Base-by-base conservation (phyloP, 1,140 invertebrate genomes). In the Araneus ventricosus region DNA sequence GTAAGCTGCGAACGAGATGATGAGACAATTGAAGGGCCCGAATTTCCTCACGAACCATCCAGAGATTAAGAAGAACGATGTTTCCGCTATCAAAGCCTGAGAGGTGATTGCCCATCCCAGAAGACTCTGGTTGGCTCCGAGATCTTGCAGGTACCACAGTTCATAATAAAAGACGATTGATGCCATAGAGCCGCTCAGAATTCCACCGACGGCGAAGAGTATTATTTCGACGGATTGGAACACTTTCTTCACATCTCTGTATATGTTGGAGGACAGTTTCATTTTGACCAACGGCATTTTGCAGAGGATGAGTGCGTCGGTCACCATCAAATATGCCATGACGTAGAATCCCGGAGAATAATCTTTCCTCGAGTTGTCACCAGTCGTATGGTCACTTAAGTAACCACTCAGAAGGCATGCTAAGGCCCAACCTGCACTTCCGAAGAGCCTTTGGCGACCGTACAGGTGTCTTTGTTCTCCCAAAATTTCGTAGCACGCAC, bases 111-210 rank as follows among this genome's bases (percentile, higher is more conserved):
- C 97, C 1, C 97, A 94, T 2, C 98, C 98, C 95, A 99, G 97
- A 3, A 99, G 95, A 0, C 98, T 97, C 95, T 98, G 94, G 37
- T 20, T 41, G 4, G 57, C 88, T 22, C 88, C 94, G 17, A 94
- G 67, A 4, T 93, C 94, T 57, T 93, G 84, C 7, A 95, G 93
- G 90, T 94, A 95, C 94, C 94, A 95, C 90, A 95, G 95, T 14
- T 98, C 95, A 95, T 98, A 99, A 93, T 98, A 97, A 97, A 98
- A 98, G n/a, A 98, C 96, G 1, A 98, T 95, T 1, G 97, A 98
- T 0, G 97, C 98, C 92, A 97, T 97, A 93, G 98, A 96, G 1
- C 98, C 98, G 67, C 98, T 97, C 4, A 97, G 96, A 92, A 98
- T 96, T 91, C 98, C 97, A 97, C 98, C 98, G 20, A 97, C n/a